A percentile compares a stretch with the other conserved stretches of the same genome.
Conservation (phyloP, 2,888 invertebrate genomes). For the Tenthredo scrophulariae region DNA sequence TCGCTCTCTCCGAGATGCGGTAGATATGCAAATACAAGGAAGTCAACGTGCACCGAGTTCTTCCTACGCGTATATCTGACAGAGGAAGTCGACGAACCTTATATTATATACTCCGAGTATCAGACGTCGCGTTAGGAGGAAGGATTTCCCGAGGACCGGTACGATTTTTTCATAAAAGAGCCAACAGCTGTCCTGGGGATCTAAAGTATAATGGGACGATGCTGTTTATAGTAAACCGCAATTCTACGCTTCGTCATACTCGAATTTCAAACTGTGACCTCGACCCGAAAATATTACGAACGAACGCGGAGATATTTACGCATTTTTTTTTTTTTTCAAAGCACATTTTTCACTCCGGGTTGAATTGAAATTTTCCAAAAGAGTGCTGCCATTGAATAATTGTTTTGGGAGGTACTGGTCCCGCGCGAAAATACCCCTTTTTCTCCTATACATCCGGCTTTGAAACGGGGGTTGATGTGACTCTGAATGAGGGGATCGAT, state of each 20-base stretch:
- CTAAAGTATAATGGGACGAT: no score
- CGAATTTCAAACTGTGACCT: no score
- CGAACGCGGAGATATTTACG: no score
- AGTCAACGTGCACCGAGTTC: slow-evolving; percentile 36
- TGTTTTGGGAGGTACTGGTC: no score
- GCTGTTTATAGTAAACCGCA: no score
- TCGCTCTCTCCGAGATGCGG: slow-evolving; percentile 5
- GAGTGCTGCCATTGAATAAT: no score
- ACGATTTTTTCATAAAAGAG: not conserved
- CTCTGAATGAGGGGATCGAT: not conserved
- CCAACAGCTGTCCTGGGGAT: not conserved
- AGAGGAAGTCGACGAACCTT: not conserved
- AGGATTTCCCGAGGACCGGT: not conserved
- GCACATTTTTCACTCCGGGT: no score
- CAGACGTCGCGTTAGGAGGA: not conserved
- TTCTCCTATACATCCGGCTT: not conserved
- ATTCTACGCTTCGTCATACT: no score
- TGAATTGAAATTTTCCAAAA: no score
- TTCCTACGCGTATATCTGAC: slow-evolving; percentile 18
- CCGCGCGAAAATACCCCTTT: not conserved
- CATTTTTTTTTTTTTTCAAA: no score
- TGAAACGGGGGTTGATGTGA: not conserved
- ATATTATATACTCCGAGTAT: not conserved
- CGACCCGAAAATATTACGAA: no score
- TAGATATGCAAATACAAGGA: slow-evolving; percentile 34